These are phyloP conservation scores for Taenioides sp. DNA, from an alignment of 2,797 vertebrate species.

Conservation along the genomic window DNA sequence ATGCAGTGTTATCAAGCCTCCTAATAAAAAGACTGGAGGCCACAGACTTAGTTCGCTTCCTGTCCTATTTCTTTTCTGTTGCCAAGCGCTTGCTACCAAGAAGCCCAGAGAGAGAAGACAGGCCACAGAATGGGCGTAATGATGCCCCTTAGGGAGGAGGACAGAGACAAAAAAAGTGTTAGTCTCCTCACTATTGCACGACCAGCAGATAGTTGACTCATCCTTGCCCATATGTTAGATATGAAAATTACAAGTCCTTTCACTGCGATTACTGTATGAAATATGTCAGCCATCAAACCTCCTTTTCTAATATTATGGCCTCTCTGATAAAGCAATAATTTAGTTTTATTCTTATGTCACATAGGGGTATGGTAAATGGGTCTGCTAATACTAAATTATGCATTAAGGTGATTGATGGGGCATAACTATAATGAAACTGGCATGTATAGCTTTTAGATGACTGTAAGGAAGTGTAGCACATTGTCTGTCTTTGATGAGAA, in stretches of 20 bases:
- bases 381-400: conserved; percentile 27
- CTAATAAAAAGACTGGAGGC: conserved; percentile 53
- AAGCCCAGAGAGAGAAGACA: conserved; percentile 51
- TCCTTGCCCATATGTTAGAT: conserved; percentile 17
- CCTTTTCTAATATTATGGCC: not conserved
- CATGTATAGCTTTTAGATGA: conserved; percentile 12
- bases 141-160: conserved; percentile 53
- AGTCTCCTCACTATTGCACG: conserved; percentile 29
- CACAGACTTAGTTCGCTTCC: conserved; percentile 37
- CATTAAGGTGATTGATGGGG: conserved; percentile 31
- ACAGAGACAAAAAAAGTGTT: conserved; percentile 38
- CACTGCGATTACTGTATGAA: conserved; percentile 34
- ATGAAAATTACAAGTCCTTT: not conserved
- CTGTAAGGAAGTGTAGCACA: not conserved
- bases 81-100: conserved; percentile 38
- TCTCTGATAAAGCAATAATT: conserved; percentile 28
- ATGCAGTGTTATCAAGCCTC: conserved; percentile 47
- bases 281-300: conserved; percentile 14
- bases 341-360: conserved; percentile 30
- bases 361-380: conserved; percentile 10
- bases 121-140: conserved; percentile 70
- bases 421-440: conserved; percentile 18
- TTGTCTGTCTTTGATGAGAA: not conserved
- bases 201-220: conserved; percentile 22
- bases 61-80: conserved; percentile 52